Evolutionary conservation across 2,113 vertebrate species (phyloP).

Genomic region (Conger conger): DNA sequence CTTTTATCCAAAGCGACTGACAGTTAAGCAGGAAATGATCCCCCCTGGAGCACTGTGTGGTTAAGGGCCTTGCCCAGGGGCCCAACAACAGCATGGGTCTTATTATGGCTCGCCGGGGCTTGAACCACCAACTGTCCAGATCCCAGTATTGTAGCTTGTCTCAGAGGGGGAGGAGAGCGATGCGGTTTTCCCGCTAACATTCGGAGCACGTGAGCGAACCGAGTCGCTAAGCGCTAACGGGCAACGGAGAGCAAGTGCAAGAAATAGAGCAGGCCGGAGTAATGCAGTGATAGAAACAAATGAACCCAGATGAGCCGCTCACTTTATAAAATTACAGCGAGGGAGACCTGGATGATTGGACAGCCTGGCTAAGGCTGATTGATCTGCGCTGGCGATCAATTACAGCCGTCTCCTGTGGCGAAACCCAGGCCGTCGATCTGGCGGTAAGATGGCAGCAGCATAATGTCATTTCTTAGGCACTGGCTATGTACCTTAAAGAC

Average conservation of each 20-base stretch:
- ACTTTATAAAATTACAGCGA: conserved; percentile 41
- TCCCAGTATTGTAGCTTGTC: not conserved
- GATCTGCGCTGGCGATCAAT: conserved; percentile 49
- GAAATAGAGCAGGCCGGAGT: conserved; percentile 37
- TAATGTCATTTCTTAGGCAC: not conserved
- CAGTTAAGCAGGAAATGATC: no score
- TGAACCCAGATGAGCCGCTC: conserved; percentile 28
- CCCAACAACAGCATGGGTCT: no score
- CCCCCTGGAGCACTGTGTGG: not conserved
- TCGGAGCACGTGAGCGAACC: not conserved
- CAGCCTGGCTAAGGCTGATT: conserved; percentile 36
- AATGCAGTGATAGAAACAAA: conserved; percentile 43
- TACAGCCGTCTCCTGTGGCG: conserved; percentile 28
- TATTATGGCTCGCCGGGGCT: no score
- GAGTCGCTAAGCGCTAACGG: conserved; percentile 44
- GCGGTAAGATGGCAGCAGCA: not conserved
- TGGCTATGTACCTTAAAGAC: not conserved
- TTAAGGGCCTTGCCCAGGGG: not conserved
- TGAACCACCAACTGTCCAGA: no score
- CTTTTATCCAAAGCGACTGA: no score
- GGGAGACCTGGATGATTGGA: conserved; percentile 11
- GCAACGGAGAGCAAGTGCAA: conserved; percentile 39
- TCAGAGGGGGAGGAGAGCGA: not conserved
- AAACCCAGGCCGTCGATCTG: not conserved
- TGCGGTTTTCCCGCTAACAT: not conserved